Conservation (phyloP, 1,140 invertebrate genomes). For the Drosophila elegans region DNA sequence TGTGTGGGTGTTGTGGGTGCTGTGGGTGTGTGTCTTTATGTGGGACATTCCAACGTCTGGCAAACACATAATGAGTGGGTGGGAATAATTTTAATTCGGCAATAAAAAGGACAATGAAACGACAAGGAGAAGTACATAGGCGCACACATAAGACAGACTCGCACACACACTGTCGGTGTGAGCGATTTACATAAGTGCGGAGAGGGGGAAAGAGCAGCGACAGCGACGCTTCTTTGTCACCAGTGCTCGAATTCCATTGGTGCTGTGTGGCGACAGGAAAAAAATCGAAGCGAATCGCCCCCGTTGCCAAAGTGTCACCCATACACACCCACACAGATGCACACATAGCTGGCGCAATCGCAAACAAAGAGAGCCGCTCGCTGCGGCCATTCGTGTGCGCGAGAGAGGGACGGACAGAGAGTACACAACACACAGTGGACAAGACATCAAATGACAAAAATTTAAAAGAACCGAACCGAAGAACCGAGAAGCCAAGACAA, state of each 20-base stretch:
- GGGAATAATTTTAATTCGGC: conserved; percentile 23
- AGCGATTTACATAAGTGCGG: conserved; percentile 25
- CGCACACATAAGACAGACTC: conserved; percentile 5
- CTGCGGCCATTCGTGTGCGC: conserved; percentile 55
- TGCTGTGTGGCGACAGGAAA: conserved; percentile 73
- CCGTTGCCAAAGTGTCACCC: conserved; percentile 65
- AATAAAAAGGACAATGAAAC: conserved; percentile 42
- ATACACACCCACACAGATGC: conserved; percentile 26
- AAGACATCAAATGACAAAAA: conserved; percentile 81
- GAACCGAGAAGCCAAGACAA: conserved; percentile 17
- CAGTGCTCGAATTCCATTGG: conserved; percentile 74
- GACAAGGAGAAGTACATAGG: conserved; percentile 5
- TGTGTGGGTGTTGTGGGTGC: background rate
- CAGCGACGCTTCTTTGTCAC: conserved; percentile 43
- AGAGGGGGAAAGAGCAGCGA: background rate
- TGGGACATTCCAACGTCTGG: conserved; percentile 23
- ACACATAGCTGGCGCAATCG: conserved; percentile 27
- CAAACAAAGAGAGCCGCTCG: conserved; percentile 22
- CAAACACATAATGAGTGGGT: conserved; percentile 8
- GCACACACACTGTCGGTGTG: conserved; percentile 1
- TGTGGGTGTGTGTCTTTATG: conserved; percentile 4
- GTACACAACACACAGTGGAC: conserved; percentile 49
- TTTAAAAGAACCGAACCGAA: conserved; percentile 58
- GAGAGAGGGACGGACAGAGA: conserved; percentile 65
- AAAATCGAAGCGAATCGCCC: conserved; percentile 74